Evolutionary conservation across 1,140 invertebrate species (phyloP).

Genomic region (Hetaerina americana): DNA sequence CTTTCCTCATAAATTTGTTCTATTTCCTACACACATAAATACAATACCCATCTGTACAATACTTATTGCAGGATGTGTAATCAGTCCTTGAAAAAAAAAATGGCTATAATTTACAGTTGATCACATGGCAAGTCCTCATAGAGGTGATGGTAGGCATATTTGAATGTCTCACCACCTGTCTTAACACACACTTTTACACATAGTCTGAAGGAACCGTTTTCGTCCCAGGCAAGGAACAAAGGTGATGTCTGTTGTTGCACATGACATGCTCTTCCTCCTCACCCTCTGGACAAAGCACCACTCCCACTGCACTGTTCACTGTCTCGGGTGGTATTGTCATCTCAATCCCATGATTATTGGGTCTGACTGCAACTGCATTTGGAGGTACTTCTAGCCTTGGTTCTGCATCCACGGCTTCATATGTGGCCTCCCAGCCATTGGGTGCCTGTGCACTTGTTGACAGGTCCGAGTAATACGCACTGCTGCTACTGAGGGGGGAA

Average conservation of each 20-base stretch:
- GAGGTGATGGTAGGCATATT: too few relatives aligned
- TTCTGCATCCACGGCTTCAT: slow-evolving; percentile 35
- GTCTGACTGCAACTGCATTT: slow-evolving; percentile 18
- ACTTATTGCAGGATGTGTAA: too few relatives aligned
- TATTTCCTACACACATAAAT: too few relatives aligned
- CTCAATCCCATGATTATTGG: too few relatives aligned
- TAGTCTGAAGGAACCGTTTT: slow-evolving; percentile 42
- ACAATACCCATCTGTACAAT: too few relatives aligned
- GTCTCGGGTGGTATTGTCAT: too few relatives aligned
- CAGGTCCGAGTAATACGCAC: slow-evolving; percentile 56
- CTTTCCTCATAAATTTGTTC: too few relatives aligned
- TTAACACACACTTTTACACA: too few relatives aligned
- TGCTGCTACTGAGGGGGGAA: slow-evolving; percentile 33
- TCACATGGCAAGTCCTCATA: too few relatives aligned
- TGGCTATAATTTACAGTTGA: too few relatives aligned
- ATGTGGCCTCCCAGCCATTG: slow-evolving; percentile 36
- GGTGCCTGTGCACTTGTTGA: slow-evolving; percentile 18
- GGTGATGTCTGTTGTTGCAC: neutral
- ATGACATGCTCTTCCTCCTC: neutral
- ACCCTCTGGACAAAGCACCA: neutral
- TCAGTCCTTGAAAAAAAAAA: too few relatives aligned
- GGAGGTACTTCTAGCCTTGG: slow-evolving; percentile 20
- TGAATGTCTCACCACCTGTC: too few relatives aligned
- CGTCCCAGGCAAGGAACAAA: neutral
- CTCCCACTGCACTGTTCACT: neutral